Conservation (phyloP, 2,797 vertebrate genomes). For the Ctenochaetus hawaiiensis region DNA sequence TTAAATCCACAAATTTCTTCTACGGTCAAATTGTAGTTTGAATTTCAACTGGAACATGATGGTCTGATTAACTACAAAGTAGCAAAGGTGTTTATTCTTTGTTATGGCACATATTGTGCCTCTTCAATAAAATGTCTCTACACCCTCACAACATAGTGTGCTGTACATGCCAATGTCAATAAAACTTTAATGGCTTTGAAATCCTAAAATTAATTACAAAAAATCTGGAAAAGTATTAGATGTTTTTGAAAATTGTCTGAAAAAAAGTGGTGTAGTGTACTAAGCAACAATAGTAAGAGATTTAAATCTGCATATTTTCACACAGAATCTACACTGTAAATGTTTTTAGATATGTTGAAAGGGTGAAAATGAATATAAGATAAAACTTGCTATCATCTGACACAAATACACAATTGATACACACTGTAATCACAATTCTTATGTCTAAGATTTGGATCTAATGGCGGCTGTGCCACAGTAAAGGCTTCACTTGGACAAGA, state of each 20-base stretch:
- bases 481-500: slow-evolving; percentile 55
- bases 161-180: background rate
- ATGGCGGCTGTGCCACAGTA: slow-evolving; percentile 63
- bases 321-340: background rate
- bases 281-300: background rate
- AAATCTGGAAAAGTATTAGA: background rate
- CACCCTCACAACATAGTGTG: background rate
- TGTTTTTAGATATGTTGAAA: slow-evolving; percentile 10
- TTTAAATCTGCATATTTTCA: slow-evolving; percentile 10
- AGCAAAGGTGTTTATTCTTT: background rate
- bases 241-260: slow-evolving; percentile 13
- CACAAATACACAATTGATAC: slow-evolving; percentile 33
- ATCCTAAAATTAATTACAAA: background rate
- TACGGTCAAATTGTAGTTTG: background rate
- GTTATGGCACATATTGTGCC: background rate
- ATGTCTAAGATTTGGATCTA: slow-evolving; percentile 44
- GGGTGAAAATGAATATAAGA: slow-evolving; percentile 18
- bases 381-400: slow-evolving; percentile 10
- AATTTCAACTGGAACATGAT: background rate
- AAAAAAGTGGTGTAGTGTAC: too few species aligned
- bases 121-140: background rate
- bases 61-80: background rate
- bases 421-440: slow-evolving; percentile 8
- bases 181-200: background rate
- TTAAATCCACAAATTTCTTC: background rate